Percentiles rank a stretch among this genome's conserved stretches.
Conservation (phyloP, 2,888 invertebrate species). For the Sarcophaga caerulescens region DNA sequence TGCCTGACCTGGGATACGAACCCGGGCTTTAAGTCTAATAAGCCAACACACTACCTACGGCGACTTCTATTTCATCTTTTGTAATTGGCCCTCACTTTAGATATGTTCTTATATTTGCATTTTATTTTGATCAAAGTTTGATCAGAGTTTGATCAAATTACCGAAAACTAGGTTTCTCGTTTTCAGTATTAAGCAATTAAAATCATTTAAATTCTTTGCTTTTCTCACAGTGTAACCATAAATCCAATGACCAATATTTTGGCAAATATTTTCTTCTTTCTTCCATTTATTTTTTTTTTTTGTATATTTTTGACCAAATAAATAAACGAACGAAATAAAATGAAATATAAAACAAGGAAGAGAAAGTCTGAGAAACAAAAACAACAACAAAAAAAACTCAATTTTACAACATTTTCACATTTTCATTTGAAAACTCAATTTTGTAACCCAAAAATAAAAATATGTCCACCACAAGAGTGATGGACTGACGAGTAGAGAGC, state of each 20-base stretch:
- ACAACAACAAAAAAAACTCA: slow-evolving; percentile 21
- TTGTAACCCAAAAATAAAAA: slow-evolving; percentile 12
- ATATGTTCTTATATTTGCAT: too few species aligned
- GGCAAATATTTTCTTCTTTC: not conserved
- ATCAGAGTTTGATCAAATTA: too few species aligned
- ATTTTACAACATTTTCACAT: slow-evolving; percentile 51
- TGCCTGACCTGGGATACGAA: too few species aligned
- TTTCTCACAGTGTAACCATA: slow-evolving; percentile 19
- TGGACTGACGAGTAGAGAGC: not conserved
- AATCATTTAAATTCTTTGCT: too few species aligned
- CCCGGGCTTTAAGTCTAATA: too few species aligned
- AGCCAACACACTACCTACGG: too few species aligned
- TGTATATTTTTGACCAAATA: slow-evolving; percentile 42
- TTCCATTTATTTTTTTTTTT: not conserved
- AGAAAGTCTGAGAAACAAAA: not conserved
- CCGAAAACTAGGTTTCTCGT: too few species aligned
- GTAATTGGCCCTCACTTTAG: too few species aligned
- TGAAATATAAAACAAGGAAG: slow-evolving; percentile 15
- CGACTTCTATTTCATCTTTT: too few species aligned
- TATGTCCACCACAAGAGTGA: slow-evolving; percentile 20
- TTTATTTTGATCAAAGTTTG: too few species aligned
- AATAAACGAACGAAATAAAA: slow-evolving; percentile 35
- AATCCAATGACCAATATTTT: slow-evolving; percentile 3
- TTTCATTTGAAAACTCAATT: slow-evolving; percentile 58
- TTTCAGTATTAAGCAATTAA: too few species aligned